Evolutionary conservation across 2,797 vertebrate genomes (phyloP), one percentile per base, ranked within the genome.

Genomic region (Mormyrus proboscirostris): DNA sequence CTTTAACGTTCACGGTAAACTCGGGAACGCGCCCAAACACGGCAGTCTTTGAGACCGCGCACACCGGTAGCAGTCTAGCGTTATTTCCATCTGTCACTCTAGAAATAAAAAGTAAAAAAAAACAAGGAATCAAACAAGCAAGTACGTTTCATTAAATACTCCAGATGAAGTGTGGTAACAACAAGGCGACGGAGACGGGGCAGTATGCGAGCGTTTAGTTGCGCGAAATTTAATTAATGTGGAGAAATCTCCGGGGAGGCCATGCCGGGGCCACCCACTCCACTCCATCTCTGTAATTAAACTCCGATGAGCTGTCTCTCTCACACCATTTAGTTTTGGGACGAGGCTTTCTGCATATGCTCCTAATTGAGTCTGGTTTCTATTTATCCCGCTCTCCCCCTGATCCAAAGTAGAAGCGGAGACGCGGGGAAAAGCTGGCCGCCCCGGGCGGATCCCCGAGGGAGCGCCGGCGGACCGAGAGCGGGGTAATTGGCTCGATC

Each of bases 191-290:
- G 95, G 95, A 92, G 92, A 94, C 91, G 93, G 93, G 92, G 94
- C 93, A 95, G 95, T 94, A 95, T 94, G 90, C 91, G 91, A 94
- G 93, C 93, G 94, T 96, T 96, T 95, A 95, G 94, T 92, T 92
- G 92, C 93, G 89, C 93, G 92, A 95, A 95, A 96, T 96, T 96
- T 94, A 96, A 96, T 96, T 96, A 95, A 96, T 96, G 95, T 96
- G 93, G 91, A 95, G 94, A 96, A 95, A 95, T 95, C 96, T 96
- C 95, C 92, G 93, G 94, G 94, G 95, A 95, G 95, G 95, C 94
- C 91, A 91, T 89, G 44, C 88, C 59, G 62, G 93, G 95, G 84
- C 84, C 84, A 86, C 84, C 84, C 50, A 53, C 65, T 76, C 88
- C 22, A 41, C 69, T 51, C 33, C 53, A 57, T 88, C 44, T 88